Conservation (phyloP, 2,797 vertebrate species). For the Artibeus lituratus region DNA sequence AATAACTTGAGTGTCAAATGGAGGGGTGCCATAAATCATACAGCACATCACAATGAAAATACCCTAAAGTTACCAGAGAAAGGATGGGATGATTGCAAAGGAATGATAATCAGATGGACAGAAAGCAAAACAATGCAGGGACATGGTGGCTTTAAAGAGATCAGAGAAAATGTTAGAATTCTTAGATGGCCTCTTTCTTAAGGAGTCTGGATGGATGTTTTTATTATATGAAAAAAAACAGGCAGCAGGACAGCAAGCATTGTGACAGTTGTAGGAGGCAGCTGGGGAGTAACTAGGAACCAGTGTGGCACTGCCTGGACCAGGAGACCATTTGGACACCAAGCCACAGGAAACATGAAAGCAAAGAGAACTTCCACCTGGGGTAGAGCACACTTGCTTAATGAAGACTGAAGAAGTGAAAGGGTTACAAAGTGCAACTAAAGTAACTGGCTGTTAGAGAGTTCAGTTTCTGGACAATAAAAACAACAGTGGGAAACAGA, state of each 20-base stretch:
- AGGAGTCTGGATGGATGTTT: not conserved
- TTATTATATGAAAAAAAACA: not conserved
- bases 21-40: not conserved
- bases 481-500: not conserved
- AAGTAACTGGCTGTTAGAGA: not conserved
- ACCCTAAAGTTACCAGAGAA: not conserved
- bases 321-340: not conserved
- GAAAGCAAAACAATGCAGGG: not conserved
- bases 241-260: not conserved
- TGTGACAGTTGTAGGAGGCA: not conserved
- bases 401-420: not conserved
- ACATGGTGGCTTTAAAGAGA: not conserved
- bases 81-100: not conserved
- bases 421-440: not conserved
- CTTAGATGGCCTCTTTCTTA: not conserved
- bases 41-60: not conserved
- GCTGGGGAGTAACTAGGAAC: not conserved
- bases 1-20: not conserved
- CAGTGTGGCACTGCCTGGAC: fast-evolving
- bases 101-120: not conserved
- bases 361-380: not conserved
- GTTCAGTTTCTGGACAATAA: not conserved
- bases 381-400: not conserved
- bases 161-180: not conserved
- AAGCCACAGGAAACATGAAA: not conserved